phyloP scores from a whole-genome alignment of 2,797 vertebrate species.

The Thalassophryne amazonica region DNA sequence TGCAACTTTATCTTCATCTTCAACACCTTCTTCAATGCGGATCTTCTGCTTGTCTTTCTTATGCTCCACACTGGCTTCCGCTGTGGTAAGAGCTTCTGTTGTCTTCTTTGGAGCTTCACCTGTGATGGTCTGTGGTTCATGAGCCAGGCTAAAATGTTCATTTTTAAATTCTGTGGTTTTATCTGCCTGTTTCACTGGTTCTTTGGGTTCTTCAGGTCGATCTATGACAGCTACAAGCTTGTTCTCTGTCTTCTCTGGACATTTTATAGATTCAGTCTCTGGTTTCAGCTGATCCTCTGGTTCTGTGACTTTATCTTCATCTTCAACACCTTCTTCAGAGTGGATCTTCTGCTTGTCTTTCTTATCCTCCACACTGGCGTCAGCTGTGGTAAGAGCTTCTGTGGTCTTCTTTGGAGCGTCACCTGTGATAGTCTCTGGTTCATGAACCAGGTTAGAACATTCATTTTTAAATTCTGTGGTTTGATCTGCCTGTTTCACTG shows the following conservation, averaged over 20 bases:
- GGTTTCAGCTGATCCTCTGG: too few species aligned
- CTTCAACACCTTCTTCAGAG: not conserved
- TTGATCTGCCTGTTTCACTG: not conserved
- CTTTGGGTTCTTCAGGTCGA: too few species aligned
- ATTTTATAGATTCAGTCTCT: too few species aligned
- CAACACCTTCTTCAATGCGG: not conserved
- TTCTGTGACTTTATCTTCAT: too few species aligned
- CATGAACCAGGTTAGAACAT: not conserved
- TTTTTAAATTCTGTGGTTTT: not conserved
- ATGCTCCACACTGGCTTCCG: slow-evolving; percentile 1
- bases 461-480: not conserved
- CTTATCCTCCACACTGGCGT: not conserved
- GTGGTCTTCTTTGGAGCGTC: not conserved
- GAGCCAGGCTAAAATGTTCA: not conserved
- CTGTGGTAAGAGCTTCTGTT: too few species aligned
- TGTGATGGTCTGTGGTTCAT: not conserved
- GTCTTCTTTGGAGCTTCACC: not conserved
- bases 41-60: not conserved
- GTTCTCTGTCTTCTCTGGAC: too few species aligned
- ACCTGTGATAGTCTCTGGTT: not conserved
- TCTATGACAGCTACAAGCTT: too few species aligned
- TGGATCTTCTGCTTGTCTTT: not conserved
- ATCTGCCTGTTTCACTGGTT: not conserved
- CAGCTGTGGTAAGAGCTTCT: not conserved
- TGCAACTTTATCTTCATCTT: too few species aligned